These are phyloP conservation scores for Amblyopsis rosae DNA, from an alignment of 2,113 vertebrate genomes.

Conservation along the genomic window DNA sequence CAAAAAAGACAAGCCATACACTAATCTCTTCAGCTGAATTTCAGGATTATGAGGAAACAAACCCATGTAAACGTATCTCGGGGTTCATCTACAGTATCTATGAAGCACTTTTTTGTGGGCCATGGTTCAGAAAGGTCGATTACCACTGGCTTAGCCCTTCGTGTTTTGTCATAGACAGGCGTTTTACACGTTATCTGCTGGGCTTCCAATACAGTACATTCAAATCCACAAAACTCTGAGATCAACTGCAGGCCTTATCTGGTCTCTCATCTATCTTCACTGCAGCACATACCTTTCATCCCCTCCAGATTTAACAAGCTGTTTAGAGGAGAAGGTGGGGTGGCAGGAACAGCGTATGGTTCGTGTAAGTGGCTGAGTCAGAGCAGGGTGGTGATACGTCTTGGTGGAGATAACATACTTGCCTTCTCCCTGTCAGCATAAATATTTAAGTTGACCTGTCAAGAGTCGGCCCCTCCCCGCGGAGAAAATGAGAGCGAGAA, in stretches of 20 bases:
- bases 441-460: conserved; percentile 77
- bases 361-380: conserved; percentile 52
- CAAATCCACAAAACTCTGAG: conserved; percentile 27
- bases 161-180: conserved; percentile 11
- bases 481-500: background rate
- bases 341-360: conserved; percentile 38
- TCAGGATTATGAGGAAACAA: too few species aligned
- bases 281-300: conserved; percentile 36
- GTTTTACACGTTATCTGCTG: conserved; percentile 2
- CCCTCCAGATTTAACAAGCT: conserved; percentile 29
- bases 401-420: conserved; percentile 70
- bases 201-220: conserved; percentile 21
- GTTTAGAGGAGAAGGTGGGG: conserved; percentile 6
- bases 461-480: conserved; percentile 43
- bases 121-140: too few species aligned
- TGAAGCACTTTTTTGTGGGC: too few species aligned
- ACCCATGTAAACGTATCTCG: too few species aligned
- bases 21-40: too few species aligned
- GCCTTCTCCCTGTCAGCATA: conserved; percentile 70
- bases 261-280: conserved; percentile 18
- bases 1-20: too few species aligned
- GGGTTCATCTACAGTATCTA: too few species aligned
- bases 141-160: background rate
- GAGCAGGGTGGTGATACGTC: conserved; percentile 49
- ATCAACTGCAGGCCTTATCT: conserved; percentile 32